Base-by-base conservation (phyloP, 2,113 vertebrate species). In the Leptosomus discolor region DNA sequence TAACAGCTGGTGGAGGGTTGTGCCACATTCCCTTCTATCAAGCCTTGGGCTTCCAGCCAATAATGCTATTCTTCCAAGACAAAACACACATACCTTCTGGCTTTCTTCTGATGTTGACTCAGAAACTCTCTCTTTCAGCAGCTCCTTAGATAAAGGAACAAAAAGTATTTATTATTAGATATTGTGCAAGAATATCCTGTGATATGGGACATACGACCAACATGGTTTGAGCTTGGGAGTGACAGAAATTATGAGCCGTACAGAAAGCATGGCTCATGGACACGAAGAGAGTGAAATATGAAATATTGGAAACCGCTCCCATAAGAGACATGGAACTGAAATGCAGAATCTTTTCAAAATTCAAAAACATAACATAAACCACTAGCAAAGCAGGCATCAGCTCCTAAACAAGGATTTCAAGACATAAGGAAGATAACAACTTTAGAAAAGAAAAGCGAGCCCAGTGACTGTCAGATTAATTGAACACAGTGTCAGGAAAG, bases 381-480 rank as follows among this genome's bases (percentile, higher is more conserved):
- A 78, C 30, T 24, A 94, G 89, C 50, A 77, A 70, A 93, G 78
- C 85, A 93, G 64, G 69, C 51, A 0, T 89, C 78, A 41, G 26
- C 58, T 95, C 68, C 79, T 56, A 89, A 93, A 92, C 79, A 88
- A 89, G 86, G 74, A 93, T 94, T 96, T 96, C 53, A 74, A 91
- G 82, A 78, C 88, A 68, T 75, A 93, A 71, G 91, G 93, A 89
- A 91, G 90, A 91, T 88, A 95, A 94, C 79, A 81, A 91, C 79
- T 97, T 97, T 36, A 83, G 93, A 84, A 92, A 92, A 83, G 95
- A 76, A 91, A 96, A 95, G 80, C 18, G 15, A 96, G 95, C 85
- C 90, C 92, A 88, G 61, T 79, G 90, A 85, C 96, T 96, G 96
- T 94, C 95, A 96, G 84, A 96, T 92, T 96, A 95, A 97, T 96